phyloP scores from a whole-genome alignment of 2,113 vertebrate genomes.

The Lagenorhynchus albirostris region DNA sequence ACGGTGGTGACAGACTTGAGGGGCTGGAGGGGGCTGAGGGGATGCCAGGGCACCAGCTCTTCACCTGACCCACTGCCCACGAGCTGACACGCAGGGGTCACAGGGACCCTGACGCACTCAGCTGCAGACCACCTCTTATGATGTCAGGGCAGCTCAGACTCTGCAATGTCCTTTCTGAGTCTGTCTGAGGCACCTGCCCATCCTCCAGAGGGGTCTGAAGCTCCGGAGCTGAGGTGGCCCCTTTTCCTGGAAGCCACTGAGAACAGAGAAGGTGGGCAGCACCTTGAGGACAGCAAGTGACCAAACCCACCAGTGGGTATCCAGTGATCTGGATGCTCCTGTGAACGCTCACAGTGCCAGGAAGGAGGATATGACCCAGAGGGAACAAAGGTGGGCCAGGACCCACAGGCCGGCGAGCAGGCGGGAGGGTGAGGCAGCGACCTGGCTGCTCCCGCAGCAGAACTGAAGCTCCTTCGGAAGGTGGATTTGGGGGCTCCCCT shows the following conservation, averaged over 20 bases:
- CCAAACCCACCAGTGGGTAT: not conserved
- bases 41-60: too few relatives aligned
- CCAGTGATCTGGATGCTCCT: not conserved
- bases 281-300: not conserved
- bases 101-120: not conserved
- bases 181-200: accelerated
- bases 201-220: not conserved
- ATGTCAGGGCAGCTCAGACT: not conserved
- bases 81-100: accelerated
- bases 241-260: not conserved
- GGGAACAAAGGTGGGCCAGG: not conserved
- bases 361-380: not conserved
- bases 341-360: not conserved
- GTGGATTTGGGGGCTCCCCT: too few relatives aligned
- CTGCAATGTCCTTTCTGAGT: accelerated
- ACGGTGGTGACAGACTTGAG: accelerated
- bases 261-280: not conserved
- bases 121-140: not conserved
- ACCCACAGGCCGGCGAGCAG: accelerated
- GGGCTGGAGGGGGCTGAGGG: accelerated
- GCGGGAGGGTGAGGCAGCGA: not conserved
- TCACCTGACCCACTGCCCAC: not conserved
- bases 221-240: not conserved
- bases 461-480: not conserved
- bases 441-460: accelerated